Conservation (phyloP, 2,888 invertebrate genomes). For the Argyresthia goedartella region DNA sequence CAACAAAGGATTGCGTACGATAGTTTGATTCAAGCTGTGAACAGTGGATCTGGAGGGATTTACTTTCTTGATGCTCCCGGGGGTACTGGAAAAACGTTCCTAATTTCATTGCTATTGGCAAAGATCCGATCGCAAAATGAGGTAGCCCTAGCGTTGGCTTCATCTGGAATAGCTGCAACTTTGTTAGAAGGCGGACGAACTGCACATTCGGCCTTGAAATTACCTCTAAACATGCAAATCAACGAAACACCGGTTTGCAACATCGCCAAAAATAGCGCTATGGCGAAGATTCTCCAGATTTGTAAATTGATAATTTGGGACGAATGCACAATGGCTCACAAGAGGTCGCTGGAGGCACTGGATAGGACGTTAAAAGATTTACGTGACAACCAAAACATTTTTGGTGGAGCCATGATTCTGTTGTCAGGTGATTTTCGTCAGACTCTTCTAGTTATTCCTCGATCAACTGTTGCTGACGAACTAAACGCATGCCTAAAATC, state of each 20-base stretch:
- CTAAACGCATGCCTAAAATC: conserved; percentile 2
- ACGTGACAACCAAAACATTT: conserved; percentile 15
- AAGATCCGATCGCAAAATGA: conserved; percentile 1
- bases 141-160: conserved; percentile 1
- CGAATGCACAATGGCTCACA: conserved; percentile 18
- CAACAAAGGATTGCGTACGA: conserved; percentile 1
- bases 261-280: conserved; percentile 18
- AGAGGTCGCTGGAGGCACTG: conserved; percentile 12
- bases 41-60: not conserved
- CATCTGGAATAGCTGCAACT: conserved; percentile 19
- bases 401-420: conserved; percentile 19
- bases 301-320: conserved; percentile 17
- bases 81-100: conserved; percentile 4
- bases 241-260: conserved; percentile 14
- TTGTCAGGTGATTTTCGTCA: conserved; percentile 24
- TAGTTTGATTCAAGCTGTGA: not conserved
- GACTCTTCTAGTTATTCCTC: conserved; percentile 21
- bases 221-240: conserved; percentile 16
- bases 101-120: conserved; percentile 4
- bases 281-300: conserved; percentile 19
- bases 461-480: conserved; percentile 20
- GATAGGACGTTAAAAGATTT: conserved; percentile 19
- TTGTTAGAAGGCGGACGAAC: conserved; percentile 19
- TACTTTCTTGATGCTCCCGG: conserved; percentile 5
- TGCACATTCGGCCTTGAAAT: conserved; percentile 23